Conservation (phyloP, 2,113 vertebrate species). For the Urocitellus parryii region DNA sequence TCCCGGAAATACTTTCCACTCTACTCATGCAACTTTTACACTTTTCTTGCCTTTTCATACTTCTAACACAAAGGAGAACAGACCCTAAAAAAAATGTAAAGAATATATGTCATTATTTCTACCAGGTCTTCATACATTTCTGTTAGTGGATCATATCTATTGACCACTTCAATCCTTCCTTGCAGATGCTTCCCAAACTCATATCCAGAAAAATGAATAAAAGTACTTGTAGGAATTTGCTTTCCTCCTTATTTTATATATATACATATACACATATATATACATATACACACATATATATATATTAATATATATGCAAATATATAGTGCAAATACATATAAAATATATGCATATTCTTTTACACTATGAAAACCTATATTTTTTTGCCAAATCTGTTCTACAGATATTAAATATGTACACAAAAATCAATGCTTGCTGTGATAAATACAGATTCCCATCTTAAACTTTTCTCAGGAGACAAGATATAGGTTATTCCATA, state of each 20-base stretch:
- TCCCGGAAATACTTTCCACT: constrained; percentile 75
- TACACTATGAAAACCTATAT: not conserved
- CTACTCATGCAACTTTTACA: constrained; percentile 71
- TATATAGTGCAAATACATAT: no score
- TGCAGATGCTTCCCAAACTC: constrained; percentile 46
- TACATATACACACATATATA: no score
- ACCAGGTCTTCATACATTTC: constrained; percentile 12
- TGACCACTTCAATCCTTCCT: not conserved
- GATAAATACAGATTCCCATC: constrained; percentile 52
- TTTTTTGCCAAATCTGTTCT: not conserved
- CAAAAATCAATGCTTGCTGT: constrained; percentile 29
- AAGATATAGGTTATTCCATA: not conserved
- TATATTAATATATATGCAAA: not conserved
- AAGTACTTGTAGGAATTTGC: constrained; percentile 36
- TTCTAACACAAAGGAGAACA: constrained; percentile 80
- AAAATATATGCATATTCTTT: not conserved
- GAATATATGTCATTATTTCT: constrained; percentile 63
- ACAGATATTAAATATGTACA: constrained; percentile 10
- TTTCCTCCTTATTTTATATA: constrained; percentile 24
- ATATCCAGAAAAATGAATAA: constrained; percentile 40
- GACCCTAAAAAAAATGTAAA: constrained; percentile 70
- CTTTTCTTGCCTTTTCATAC: constrained; percentile 77
- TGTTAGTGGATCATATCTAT: constrained; percentile 10
- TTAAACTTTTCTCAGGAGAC: constrained; percentile 48
- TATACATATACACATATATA: no score